Evolutionary conservation across 2,797 vertebrate genomes (phyloP), one percentile per base, ranked within the genome.

Genomic region (Hozukius guyotensis): DNA sequence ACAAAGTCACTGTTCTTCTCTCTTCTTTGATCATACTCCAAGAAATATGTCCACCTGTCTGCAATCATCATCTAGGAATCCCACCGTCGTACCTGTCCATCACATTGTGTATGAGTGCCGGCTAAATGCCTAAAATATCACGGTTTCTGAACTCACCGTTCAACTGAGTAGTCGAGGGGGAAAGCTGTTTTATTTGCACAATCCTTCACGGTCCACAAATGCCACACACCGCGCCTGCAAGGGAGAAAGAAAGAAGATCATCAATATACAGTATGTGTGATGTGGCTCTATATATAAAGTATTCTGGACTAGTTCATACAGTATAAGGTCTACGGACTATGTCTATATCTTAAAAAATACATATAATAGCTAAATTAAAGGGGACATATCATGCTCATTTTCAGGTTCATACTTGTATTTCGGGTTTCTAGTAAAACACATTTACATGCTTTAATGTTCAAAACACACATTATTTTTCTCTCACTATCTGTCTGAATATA

Each of bases 101-200:
- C 53, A 29, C 57, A 25, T 14, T 46, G 46, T 57, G 75, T 10
- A 8, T 22, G 65, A 65, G 42, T 29, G 12, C 7, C 24, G 22
- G 52, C 34, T 24, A 20, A 36, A 72, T 38, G 46, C 25, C 5
- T 24, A 14, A 68, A 65, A 82, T 34, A 42, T 71, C 4, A 38
- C 20, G 49, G 27, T 25, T 16, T 60, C 56, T 86, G 49, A 75
- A 91, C 92, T 95, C 83, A 95, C 95, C 81, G 81, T 85, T 86
- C 34, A 42, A 49, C 52, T 31, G 75, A 24, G 55, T 14, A 36
- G 68, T 80, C 66, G n/a, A 70, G 24, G 46, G 46, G 46, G 62
- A 70, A 64, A 55, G 76, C 16, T 2, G 61, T 27, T 72, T 67
- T 76, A 72, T 89, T 72, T 5, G 55, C 65, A 42, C 31, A 49